Conservation (phyloP, 1,140 invertebrate genomes). For the Monomorium pharaonis region DNA sequence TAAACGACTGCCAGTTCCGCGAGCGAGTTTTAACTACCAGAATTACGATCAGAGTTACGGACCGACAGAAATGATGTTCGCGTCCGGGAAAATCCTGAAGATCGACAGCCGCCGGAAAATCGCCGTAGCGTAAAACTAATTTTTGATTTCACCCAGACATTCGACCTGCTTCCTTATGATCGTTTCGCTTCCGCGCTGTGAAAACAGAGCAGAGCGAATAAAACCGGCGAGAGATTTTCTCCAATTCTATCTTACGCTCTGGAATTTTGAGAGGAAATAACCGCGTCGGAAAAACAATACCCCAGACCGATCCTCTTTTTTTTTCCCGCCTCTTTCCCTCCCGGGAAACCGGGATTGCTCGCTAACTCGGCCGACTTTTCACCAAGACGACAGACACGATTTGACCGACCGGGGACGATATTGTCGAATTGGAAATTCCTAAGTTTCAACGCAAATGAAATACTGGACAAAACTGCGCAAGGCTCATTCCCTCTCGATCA, state of each 20-base stretch:
- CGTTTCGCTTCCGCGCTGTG: constrained; percentile 36
- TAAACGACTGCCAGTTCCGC: constrained; percentile 28
- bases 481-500: constrained; percentile 59
- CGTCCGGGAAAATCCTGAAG: not conserved
- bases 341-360: not conserved
- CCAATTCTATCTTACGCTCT: constrained; percentile 32
- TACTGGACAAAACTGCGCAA: constrained; percentile 42
- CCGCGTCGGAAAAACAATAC: constrained; percentile 49
- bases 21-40: constrained; percentile 51
- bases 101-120: constrained; percentile 27
- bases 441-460: constrained; percentile 45
- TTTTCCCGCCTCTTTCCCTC: not conserved
- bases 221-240: constrained; percentile 31
- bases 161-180: constrained; percentile 54
- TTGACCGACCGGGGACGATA: constrained; percentile 55
- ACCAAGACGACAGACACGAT: constrained; percentile 57
- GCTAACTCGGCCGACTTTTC: constrained; percentile 54
- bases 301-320: constrained; percentile 17
- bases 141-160: constrained; percentile 33
- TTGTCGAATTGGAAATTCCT: constrained; percentile 65
- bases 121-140: constrained; percentile 42
- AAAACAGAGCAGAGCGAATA: constrained; percentile 43
- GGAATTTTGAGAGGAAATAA: constrained; percentile 57
- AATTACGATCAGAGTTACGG: constrained; percentile 48
- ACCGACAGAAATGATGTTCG: constrained; percentile 7